Evolutionary conservation across 2,888 invertebrate species (phyloP).

Genomic region (Chloromyia formosa): DNA sequence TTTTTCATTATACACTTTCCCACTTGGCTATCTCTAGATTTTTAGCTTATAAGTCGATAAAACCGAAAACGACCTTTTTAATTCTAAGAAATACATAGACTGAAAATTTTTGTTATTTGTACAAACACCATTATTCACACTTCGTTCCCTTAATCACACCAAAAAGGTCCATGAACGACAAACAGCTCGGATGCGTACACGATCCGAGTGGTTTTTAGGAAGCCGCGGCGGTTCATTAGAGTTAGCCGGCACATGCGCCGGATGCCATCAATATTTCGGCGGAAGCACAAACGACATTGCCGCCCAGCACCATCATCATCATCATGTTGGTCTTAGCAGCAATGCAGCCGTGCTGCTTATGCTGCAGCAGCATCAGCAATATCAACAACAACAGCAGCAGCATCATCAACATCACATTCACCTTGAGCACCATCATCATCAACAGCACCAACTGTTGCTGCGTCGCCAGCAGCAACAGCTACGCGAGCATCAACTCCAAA

Average conservation of each 20-base stretch:
- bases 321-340: conserved; percentile 45
- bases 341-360: conserved; percentile 53
- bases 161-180: conserved; percentile 92
- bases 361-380: conserved; percentile 47
- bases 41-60: conserved; percentile 3
- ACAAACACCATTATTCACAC: background rate
- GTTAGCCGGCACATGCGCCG: conserved; percentile 58
- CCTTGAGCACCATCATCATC: conserved; percentile 5
- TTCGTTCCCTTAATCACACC: conserved; percentile 17
- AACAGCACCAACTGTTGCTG: background rate
- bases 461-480: background rate
- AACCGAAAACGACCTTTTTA: too few relatives aligned
- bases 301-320: conserved; percentile 50
- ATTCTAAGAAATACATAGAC: too few relatives aligned
- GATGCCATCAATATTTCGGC: conserved; percentile 52
- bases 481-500: conserved; percentile 45
- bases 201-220: conserved; percentile 94
- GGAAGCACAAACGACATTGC: conserved; percentile 53
- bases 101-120: conserved; percentile 2
- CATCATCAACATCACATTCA: conserved; percentile 20
- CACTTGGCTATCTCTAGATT: conserved; percentile 10
- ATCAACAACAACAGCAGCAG: conserved; percentile 26
- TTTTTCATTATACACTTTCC: background rate
- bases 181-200: conserved; percentile 94
- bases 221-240: conserved; percentile 58